phyloP scores from a whole-genome alignment of 2,888 invertebrate genomes.

The Lasioglossum calceatum region DNA sequence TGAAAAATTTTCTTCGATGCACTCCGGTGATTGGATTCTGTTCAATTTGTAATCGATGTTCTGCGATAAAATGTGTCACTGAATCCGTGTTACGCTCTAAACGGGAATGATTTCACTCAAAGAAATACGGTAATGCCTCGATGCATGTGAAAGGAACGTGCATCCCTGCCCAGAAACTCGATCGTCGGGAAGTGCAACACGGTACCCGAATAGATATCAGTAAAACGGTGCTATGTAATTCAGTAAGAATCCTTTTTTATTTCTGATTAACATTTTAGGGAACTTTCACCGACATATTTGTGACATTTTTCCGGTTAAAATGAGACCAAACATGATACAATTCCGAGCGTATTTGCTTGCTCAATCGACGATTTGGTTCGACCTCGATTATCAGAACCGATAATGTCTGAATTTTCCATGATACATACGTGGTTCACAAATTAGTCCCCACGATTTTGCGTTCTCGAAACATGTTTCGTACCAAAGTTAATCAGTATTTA shows the following conservation, averaged over 20 bases:
- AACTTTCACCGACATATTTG: too few species aligned
- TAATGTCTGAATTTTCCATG: too few species aligned
- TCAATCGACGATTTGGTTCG: too few species aligned
- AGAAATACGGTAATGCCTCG: background rate
- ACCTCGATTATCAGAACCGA: too few species aligned
- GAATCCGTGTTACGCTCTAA: background rate
- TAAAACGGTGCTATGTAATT: background rate
- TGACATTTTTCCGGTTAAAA: too few species aligned
- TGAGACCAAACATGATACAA: too few species aligned
- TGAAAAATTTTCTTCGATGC: conserved; percentile 1
- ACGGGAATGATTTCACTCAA: background rate
- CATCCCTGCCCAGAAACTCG: background rate
- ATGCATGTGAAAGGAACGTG: background rate
- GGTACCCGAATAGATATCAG: background rate
- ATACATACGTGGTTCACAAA: too few species aligned
- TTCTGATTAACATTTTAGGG: background rate
- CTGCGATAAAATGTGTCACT: background rate
- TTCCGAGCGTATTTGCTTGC: too few species aligned
- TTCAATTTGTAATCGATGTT: background rate
- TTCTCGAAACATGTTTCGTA: too few species aligned
- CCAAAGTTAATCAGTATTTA: too few species aligned
- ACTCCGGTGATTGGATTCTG: background rate
- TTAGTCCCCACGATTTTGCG: too few species aligned
- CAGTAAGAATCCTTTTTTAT: background rate
- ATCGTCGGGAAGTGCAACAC: background rate